Conservation (phyloP, 1,140 invertebrate species). For the Spodoptera frugiperda region DNA sequence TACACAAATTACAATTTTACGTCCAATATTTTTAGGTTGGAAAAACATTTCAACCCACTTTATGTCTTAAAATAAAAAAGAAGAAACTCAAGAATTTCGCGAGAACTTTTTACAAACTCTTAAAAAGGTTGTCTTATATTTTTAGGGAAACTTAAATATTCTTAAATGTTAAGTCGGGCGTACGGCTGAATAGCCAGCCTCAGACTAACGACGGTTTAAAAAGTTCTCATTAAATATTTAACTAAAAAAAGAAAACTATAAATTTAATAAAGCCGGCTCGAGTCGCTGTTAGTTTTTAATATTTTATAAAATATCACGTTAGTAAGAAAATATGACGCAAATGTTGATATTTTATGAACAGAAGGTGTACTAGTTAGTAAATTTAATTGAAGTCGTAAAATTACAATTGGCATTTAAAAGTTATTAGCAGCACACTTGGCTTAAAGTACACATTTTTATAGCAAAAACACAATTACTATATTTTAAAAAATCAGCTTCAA, state of each 20-base stretch:
- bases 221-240: conserved; percentile 23
- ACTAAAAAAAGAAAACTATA: conserved; percentile 16
- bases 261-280: background rate
- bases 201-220: conserved; percentile 27
- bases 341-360: no score
- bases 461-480: no score
- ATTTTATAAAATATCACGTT: no score
- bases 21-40: background rate
- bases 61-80: conserved; percentile 7
- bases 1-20: background rate
- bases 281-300: background rate
- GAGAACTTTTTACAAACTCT: conserved; percentile 3
- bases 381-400: no score
- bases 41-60: conserved; percentile 8
- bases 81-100: conserved; percentile 8
- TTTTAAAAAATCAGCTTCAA: no score
- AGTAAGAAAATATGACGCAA: no score
- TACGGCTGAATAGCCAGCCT: conserved; percentile 1
- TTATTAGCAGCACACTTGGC: no score
- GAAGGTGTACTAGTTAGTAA: no score
- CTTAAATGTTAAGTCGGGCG: conserved; percentile 29
- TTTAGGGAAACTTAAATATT: conserved; percentile 19
- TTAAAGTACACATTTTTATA: no score
- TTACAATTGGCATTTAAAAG: no score
- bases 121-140: conserved; percentile 19